Conservation (phyloP, 1,140 invertebrate species). For the Panagrolaimus sp. region DNA sequence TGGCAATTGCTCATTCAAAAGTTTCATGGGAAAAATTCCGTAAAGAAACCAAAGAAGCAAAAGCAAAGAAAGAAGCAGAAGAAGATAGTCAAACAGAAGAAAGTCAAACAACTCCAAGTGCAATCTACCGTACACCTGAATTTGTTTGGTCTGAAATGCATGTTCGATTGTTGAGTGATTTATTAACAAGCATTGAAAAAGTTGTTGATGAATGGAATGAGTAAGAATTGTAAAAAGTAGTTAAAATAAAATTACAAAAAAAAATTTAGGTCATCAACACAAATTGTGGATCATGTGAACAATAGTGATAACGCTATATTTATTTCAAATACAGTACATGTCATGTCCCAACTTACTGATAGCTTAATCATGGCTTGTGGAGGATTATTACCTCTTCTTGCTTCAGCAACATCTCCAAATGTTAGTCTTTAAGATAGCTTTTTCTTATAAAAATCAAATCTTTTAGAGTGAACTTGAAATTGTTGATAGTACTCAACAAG, state of each 20-base stretch:
- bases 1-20: constrained; percentile 98
- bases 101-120: constrained; percentile 16
- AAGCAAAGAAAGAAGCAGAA: constrained; percentile 8
- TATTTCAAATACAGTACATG: constrained; percentile 95
- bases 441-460: constrained; percentile 5
- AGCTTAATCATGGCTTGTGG: constrained; percentile 98
- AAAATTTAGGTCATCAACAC: constrained; percentile 70
- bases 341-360: constrained; percentile 96
- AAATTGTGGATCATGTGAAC: constrained; percentile 91
- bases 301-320: constrained; percentile 96
- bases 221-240: constrained; percentile 59
- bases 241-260: not conserved
- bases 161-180: constrained; percentile 87
- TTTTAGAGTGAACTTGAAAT: constrained; percentile 91
- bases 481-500: constrained; percentile 86
- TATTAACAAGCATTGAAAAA: constrained; percentile 90
- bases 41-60: constrained; percentile 14
- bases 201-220: constrained; percentile 87
- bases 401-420: constrained; percentile 94
- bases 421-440: constrained; percentile 68
- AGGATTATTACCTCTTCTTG: constrained; percentile 85
- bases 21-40: constrained; percentile 59
- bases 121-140: constrained; percentile 95
- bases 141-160: constrained; percentile 99
- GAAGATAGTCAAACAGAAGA: constrained; percentile 23